Evolutionary conservation across 2,113 vertebrate genomes (phyloP).

Genomic region (Gambusia holbrooki): DNA sequence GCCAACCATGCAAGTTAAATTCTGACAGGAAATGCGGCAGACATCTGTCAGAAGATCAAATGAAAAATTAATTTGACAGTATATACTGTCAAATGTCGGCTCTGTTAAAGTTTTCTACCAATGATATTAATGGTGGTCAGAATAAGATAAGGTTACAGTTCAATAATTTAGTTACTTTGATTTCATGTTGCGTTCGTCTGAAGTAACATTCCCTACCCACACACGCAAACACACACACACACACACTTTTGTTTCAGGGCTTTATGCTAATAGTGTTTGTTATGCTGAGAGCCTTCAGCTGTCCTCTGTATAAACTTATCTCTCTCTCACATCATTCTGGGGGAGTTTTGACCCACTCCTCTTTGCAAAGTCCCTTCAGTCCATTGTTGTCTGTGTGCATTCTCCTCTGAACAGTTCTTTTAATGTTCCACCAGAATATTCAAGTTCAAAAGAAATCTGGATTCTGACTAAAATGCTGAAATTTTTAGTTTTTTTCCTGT

Average conservation of each 20-base stretch:
- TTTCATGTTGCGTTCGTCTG: background rate
- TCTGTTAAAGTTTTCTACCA: no score
- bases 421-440: background rate
- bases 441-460: background rate
- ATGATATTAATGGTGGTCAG: no score
- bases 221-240: no score
- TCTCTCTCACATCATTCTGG: background rate
- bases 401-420: background rate
- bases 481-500: background rate
- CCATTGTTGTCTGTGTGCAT: background rate
- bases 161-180: background rate
- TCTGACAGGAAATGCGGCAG: no score
- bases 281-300: background rate
- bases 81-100: no score
- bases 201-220: background rate
- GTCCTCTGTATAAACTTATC: background rate
- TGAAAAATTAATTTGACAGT: no score
- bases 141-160: no score
- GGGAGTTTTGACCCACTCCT: background rate
- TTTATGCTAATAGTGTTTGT: background rate
- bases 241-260: background rate
- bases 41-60: no score
- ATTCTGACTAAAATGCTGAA: background rate
- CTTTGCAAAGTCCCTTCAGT: background rate
- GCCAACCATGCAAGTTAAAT: no score